A percentile compares a stretch with the other conserved stretches of the same genome.
These are phyloP conservation scores for Rotaria socialis DNA, from an alignment of 2,888 invertebrate genomes.

Conservation along the genomic window DNA sequence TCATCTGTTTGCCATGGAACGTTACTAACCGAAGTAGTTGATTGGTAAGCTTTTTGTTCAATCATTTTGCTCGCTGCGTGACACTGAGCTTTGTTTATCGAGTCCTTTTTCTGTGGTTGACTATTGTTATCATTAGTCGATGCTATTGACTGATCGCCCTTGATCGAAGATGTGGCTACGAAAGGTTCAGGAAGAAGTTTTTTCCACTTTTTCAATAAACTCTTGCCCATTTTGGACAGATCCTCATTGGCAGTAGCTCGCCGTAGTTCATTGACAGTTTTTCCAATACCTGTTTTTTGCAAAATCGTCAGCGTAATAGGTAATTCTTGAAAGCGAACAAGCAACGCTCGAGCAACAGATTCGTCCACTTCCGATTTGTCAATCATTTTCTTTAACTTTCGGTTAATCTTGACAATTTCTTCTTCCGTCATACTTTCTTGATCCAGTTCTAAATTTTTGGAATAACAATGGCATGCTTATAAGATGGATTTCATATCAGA, in stretches of 20 bases:
- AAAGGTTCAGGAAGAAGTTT: constrained; percentile 68
- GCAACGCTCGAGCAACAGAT: background rate
- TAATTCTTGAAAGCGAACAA: constrained; percentile 32
- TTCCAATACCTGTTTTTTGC: constrained; percentile 88
- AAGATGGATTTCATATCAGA: no score
- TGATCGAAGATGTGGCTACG: no score
- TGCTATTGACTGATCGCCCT: no score
- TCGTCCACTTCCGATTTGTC: background rate
- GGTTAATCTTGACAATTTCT: background rate
- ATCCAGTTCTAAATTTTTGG: background rate
- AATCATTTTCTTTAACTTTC: background rate
- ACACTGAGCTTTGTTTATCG: no score
- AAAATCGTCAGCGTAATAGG: constrained; percentile 47
- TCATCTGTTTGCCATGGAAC: background rate
- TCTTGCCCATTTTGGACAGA: constrained; percentile 85
- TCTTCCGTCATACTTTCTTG: background rate
- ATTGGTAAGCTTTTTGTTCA: background rate
- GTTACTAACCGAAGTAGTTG: background rate
- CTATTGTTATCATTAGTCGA: no score
- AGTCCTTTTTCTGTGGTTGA: no score
- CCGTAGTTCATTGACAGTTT: constrained; percentile 92
- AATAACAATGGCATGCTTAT: no score
- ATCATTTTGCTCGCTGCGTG: no score
- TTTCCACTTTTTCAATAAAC: constrained; percentile 94
- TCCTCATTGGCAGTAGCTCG: constrained; percentile 85